These are phyloP conservation scores for Aplysia californica DNA, from an alignment of 1,140 invertebrate species.

Conservation along the genomic window DNA sequence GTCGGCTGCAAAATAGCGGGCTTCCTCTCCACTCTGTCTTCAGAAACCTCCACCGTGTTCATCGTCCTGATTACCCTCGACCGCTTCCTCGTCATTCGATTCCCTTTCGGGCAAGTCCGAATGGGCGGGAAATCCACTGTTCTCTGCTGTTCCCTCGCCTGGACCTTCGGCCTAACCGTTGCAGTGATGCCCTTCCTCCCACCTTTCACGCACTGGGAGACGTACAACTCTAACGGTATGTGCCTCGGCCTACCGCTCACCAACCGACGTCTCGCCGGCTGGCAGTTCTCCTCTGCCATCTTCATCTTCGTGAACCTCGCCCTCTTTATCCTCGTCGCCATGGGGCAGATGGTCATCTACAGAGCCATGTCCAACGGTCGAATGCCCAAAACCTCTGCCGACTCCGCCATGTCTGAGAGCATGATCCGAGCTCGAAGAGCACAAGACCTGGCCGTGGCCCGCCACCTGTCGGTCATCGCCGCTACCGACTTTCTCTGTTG, in stretches of 20 bases:
- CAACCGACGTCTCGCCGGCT: constrained; percentile 27
- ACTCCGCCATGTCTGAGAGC: constrained; percentile 29
- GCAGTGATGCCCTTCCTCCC: constrained; percentile 37
- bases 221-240: constrained; percentile 40
- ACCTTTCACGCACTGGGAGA: constrained; percentile 36
- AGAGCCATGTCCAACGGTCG: constrained; percentile 7
- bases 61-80: constrained; percentile 52
- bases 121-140: constrained; percentile 22
- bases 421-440: background rate
- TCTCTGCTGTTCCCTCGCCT: constrained; percentile 18
- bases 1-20: constrained; percentile 46
- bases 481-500: constrained; percentile 39
- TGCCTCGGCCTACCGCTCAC: constrained; percentile 47
- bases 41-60: constrained; percentile 48
- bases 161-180: constrained; percentile 34
- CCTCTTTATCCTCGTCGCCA: constrained; percentile 34
- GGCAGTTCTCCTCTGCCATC: constrained; percentile 38
- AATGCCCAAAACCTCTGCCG: constrained; percentile 4
- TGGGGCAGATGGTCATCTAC: constrained; percentile 39
- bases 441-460: constrained; percentile 33
- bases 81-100: constrained; percentile 43
- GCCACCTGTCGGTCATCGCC: constrained; percentile 26
- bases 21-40: constrained; percentile 46
- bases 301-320: constrained; percentile 43
- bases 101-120: constrained; percentile 37